Evolutionary conservation across 2,113 vertebrate species (phyloP).

Genomic region (Manacus vitellinus): DNA sequence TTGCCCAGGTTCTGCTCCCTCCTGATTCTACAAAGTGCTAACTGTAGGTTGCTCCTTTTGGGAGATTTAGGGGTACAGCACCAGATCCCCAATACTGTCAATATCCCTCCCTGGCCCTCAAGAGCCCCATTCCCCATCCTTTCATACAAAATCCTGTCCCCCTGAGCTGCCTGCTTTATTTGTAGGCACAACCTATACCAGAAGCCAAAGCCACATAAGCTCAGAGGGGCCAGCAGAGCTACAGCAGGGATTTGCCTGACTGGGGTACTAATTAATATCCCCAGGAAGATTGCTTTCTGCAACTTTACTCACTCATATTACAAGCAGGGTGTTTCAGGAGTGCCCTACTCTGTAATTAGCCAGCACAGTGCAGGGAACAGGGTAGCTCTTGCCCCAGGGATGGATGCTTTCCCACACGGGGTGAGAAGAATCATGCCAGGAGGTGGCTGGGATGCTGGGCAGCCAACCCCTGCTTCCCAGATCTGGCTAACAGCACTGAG

Average conservation of each 20-base stretch:
- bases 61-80: neutral
- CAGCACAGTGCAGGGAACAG: neutral
- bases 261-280: neutral
- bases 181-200: neutral
- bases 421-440: neutral
- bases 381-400: neutral
- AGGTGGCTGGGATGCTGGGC: neutral
- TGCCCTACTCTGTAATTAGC: neutral
- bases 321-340: neutral
- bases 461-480: neutral
- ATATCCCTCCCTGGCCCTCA: neutral
- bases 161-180: neutral
- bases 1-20: neutral
- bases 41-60: rapidly evolving
- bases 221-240: neutral
- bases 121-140: rapidly evolving
- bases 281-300: neutral
- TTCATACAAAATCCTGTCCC: neutral
- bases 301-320: neutral
- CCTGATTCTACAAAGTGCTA: neutral
- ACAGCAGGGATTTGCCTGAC: neutral
- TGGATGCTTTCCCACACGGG: neutral
- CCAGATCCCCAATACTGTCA: neutral
- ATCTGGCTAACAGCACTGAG: neutral
- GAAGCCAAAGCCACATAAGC: neutral